A percentile compares a stretch with the other conserved stretches of the same genome.
These are phyloP conservation scores for Cyanoliseus patagonus DNA, from an alignment of 2,113 vertebrate genomes.

Conservation along the genomic window DNA sequence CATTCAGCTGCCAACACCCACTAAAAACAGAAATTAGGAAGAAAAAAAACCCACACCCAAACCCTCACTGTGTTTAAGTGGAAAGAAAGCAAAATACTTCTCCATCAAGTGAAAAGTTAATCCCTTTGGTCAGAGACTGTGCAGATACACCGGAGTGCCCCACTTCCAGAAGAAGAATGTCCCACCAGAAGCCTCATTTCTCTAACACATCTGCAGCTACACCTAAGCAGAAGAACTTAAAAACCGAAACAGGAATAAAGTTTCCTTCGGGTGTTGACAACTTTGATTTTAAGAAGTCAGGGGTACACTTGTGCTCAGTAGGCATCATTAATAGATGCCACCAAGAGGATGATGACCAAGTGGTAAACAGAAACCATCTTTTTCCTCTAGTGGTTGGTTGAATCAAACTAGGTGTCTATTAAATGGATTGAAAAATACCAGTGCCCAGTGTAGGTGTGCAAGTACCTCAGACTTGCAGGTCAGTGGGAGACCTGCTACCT, in stretches of 20 bases:
- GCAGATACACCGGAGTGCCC: background rate
- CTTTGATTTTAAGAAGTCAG: background rate
- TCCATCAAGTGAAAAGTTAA: background rate
- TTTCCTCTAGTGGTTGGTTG: background rate
- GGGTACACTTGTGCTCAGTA: background rate
- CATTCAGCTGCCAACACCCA: background rate
- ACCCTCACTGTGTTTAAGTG: background rate
- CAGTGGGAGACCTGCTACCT: too few relatives aligned
- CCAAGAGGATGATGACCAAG: background rate
- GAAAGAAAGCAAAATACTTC: background rate
- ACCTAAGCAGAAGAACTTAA: background rate
- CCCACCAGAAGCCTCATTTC: background rate
- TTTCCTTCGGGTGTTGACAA: background rate
- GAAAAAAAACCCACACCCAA: background rate
- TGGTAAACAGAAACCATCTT: background rate
- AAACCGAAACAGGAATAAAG: background rate
- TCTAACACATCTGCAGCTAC: background rate
- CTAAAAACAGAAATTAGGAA: background rate
- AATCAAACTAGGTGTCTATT: background rate
- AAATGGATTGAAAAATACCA: background rate
- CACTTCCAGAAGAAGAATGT: background rate
- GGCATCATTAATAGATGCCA: background rate
- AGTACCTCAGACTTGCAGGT: background rate
- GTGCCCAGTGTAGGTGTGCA: background rate
- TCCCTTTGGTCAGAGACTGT: background rate